Base-by-base conservation (phyloP, 2,797 vertebrate species). In the Hipposideros larvatus region DNA sequence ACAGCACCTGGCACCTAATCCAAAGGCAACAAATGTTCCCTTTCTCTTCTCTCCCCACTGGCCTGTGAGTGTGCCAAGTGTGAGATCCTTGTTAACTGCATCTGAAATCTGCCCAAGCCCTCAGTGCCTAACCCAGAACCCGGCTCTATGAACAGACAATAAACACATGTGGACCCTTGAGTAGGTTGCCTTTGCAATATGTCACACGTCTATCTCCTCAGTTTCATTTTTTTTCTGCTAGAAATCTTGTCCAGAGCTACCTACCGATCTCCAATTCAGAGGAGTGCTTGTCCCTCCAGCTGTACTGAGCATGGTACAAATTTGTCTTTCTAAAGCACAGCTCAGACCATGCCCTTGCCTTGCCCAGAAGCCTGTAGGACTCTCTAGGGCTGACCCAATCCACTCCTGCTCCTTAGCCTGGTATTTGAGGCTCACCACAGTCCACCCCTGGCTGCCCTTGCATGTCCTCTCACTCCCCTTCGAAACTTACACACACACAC, bases 1-100 rank as follows among this genome's bases (percentile, higher is more conserved):
- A 46, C 22, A 61, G 68, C 19, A 14, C 28, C 43, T 75, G 79
- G 78, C 43, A 34, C 57, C 34, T 51, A 66, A 90, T 71, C 77
- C 61, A 75, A 79, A 96, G 70, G 22, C 65, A 91, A 80, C 19
- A 26, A 65, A 79, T 43, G 7, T 74, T 92, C 86, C 73, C 83
- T 86, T 96, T 74, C 53, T 93, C 37, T 43, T 55, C 88, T 84
- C 70, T 83, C 63, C 61, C 46, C 31, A 9, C 37, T 34, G 26
- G 24, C 53, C 55, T n/a, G 55, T 41, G 61, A 97, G 31, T 46
- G 71, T 7, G 1, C 65, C 59, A 79, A 24, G 41, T 16, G 3
- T 22, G 34, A 51, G n/a, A 48, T 91, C 66, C 51, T 87, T 53
- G 41, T 78, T 92, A 65, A 66, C 31, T n/a, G 41, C 37, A 31